These are phyloP conservation scores for Oreortyx pictus DNA, from an alignment of 2,797 vertebrate genomes.

Conservation along the genomic window DNA sequence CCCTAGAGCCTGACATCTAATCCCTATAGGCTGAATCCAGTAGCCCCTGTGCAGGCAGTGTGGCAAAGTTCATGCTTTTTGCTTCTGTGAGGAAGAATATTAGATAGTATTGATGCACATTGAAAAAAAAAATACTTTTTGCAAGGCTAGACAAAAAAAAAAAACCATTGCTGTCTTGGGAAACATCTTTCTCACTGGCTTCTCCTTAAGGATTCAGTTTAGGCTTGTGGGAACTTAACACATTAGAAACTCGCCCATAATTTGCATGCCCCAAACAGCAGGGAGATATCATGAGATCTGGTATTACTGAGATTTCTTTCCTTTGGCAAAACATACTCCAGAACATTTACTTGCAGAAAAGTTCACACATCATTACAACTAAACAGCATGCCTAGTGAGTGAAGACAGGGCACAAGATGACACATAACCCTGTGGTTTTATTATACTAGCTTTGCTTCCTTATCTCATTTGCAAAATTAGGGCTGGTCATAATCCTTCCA, in stretches of 20 bases:
- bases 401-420: slow-evolving; percentile 52
- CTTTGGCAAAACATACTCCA: slow-evolving; percentile 63
- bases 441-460: slow-evolving; percentile 30
- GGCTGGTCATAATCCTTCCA: slow-evolving; percentile 61
- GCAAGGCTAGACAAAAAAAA: neutral
- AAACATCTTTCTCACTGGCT: slow-evolving; percentile 57
- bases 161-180: neutral
- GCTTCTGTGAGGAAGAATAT: neutral
- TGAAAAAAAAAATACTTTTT: neutral
- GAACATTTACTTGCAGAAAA: slow-evolving; percentile 47
- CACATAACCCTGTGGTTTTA: slow-evolving; percentile 52
- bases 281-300: slow-evolving; percentile 59
- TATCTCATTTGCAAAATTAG: slow-evolving; percentile 70
- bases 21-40: neutral
- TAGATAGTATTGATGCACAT: neutral
- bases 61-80: neutral
- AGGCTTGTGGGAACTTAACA: slow-evolving; percentile 64
- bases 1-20: neutral
- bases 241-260: slow-evolving; percentile 45
- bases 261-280: slow-evolving; percentile 64
- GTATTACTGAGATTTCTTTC: slow-evolving; percentile 52
- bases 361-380: slow-evolving; percentile 53
- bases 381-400: neutral
- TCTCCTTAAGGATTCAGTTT: slow-evolving; percentile 51
- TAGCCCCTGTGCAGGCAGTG: neutral